Evolutionary conservation across 2,113 vertebrate species (phyloP), one percentile per base, ranked within the genome.

Genomic region (Nothobranchius furzeri): DNA sequence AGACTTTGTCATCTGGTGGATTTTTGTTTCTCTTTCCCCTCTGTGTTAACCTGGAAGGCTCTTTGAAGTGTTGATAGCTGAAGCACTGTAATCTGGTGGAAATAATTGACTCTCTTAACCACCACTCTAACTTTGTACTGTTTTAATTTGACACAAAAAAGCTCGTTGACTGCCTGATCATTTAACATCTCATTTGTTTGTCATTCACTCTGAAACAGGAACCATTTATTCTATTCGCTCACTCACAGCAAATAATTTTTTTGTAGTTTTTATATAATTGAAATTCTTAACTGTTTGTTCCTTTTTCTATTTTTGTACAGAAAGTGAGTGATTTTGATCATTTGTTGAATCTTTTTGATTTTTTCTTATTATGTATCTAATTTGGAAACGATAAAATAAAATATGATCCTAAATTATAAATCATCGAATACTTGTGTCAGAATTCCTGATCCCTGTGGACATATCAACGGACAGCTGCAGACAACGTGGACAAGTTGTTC

Each of bases 41-140:
- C 64, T 77, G 48, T 70, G 82, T 87, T 69, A 79, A 87, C 83
- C 83, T 76, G 69, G 55, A 69, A 72, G 64, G 64, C 68, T 76
- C 81, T 91, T 88, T 91, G 84, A 86, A 87, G 87, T 78, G 76
- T 76, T 83, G 79, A 87, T 89, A 87, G 88, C 85, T 87, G 82
- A 84, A 80, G 82, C 85, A 85, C 62, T 84, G 72, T 82, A 82
- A 87, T 88, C 81, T 69, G 59, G 68, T 59, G 78, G 76, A 81
- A 81, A 89, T 85, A 81, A 85, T 79, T 76, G 75, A 75, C 65
- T 69, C 60, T 59, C n/a, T 57, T 64, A 73, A 72, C 24, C 14
- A 72, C 24, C 14, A 73, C 47, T 25, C 70, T 73, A 47, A 61
- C 75, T 46, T 46, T 30, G 80, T 37, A 52, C 76, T 86, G 76